Base-by-base conservation (phyloP, 2,888 invertebrate species). In the Deilephila porcellus region DNA sequence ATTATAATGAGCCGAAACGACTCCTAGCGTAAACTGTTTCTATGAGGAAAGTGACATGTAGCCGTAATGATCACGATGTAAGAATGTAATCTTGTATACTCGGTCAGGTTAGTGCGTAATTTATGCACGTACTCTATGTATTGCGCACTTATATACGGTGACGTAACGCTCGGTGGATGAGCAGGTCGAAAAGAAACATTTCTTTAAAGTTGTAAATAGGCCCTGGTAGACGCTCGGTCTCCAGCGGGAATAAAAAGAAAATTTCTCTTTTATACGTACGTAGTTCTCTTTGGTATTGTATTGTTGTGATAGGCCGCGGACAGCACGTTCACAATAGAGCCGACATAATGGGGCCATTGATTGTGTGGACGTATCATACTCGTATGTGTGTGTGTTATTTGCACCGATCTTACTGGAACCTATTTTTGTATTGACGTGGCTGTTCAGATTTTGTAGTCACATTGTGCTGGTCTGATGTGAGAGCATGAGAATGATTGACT, bases 291-390 rank as follows among this genome's bases (percentile, higher is more conserved):
- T 86, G 81, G 89, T 86, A 91, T 92, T 92, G 86, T 86, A 77
- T 81, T 80, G 87, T 90, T 84, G 91, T 90, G 90, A 92, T 91
- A 87, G 89, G 88, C 87, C 52, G 89, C 89, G 91, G 91, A 88
- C 90, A 89, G 90, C 86, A 91, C 88, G 76, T 88, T 88, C 89
- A 93, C 93, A 93, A 93, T 93, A 89, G 91, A 82, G 84, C 89
- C 90, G 88, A 90, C 90, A 89, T 90, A 94, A 93, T 92, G 92
- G 91, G 90, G 89, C 88, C 92, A 92, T 91, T 92, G 92, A 93
- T 92, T 92, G 90, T 91, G 86, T 86, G 87, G 85, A 87, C 88
- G 88, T 88, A 83, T 83, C 82, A 78, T 84, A 82, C 73, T 72
- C 73, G 73, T 83, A 85, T 88, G 87, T 88, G 89, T 85, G 88